Conservation (phyloP, 2,113 vertebrate genomes). For the Megaceryle torquata region DNA sequence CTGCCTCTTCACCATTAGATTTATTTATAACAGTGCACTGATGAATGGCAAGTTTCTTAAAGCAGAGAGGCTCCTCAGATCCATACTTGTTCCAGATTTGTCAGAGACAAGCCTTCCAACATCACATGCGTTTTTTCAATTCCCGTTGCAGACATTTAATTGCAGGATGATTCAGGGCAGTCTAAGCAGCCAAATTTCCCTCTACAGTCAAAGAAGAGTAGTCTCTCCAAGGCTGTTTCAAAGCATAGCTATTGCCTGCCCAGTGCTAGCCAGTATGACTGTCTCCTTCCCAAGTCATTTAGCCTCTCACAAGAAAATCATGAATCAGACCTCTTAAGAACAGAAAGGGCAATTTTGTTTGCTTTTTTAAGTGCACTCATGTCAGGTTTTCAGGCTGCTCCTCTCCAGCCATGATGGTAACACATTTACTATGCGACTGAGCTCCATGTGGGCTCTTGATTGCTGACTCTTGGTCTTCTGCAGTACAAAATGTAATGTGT, state of each 20-base stretch:
- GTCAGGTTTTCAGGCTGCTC: background rate
- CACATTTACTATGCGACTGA: rapidly evolving
- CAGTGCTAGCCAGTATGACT: background rate
- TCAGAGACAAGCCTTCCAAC: background rate
- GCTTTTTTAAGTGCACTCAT: background rate
- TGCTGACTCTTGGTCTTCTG: background rate
- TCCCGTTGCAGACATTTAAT: conserved; percentile 16
- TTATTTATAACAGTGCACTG: background rate
- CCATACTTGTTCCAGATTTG: background rate
- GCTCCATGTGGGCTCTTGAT: background rate
- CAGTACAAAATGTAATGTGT: background rate
- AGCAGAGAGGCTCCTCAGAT: background rate
- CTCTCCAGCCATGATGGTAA: background rate
- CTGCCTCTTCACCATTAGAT: background rate
- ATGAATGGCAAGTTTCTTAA: background rate
- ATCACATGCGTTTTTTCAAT: conserved; percentile 7
- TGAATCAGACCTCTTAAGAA: conserved; percentile 20
- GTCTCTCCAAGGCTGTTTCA: conserved; percentile 1
- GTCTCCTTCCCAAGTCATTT: conserved; percentile 18
- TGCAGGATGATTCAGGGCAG: conserved; percentile 52
- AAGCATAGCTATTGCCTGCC: background rate
- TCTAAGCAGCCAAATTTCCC: conserved; percentile 29
- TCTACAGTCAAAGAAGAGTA: background rate
- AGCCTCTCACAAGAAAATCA: background rate
- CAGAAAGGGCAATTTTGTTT: background rate